phyloP scores from a whole-genome alignment of 2,888 invertebrate genomes.

The Eurytoma californica region DNA sequence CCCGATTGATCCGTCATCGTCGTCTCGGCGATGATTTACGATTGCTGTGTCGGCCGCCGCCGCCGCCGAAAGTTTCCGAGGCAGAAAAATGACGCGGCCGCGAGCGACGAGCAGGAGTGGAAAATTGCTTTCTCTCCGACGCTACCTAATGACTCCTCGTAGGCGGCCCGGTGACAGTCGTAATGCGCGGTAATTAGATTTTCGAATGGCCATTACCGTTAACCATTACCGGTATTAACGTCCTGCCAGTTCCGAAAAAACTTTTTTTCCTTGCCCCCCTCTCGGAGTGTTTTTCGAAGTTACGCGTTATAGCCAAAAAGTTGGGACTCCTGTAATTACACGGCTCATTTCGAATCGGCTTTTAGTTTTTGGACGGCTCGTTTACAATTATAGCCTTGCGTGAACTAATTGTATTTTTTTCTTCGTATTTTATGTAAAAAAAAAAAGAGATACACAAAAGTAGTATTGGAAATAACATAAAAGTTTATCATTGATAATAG shows the following conservation, averaged over 20 bases:
- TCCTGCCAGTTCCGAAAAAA: not conserved
- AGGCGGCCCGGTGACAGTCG: conserved; percentile 16
- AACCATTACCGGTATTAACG: conserved; percentile 34
- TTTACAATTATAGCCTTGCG: not conserved
- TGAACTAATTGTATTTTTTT: not conserved
- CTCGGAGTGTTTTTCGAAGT: not conserved
- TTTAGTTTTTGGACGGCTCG: conserved; percentile 4
- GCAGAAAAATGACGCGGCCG: conserved; percentile 14
- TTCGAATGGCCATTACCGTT: conserved; percentile 44
- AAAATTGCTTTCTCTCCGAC: conserved; percentile 52
- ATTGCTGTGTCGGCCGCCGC: conserved; percentile 25
- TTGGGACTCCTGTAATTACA: not conserved
- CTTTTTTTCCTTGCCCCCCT: conserved; percentile 3
- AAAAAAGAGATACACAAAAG: no score
- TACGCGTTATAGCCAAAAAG: conserved; percentile 3
- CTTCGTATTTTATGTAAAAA: no score
- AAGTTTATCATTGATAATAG: no score
- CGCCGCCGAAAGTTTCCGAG: conserved; percentile 19
- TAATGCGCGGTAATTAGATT: conserved; percentile 54
- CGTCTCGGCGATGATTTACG: conserved; percentile 27
- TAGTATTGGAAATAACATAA: no score
- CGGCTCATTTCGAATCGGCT: not conserved
- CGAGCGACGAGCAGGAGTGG: conserved; percentile 36
- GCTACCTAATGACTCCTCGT: conserved; percentile 41
- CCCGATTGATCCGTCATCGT: conserved; percentile 46